Evolutionary conservation across 2,797 vertebrate genomes (phyloP).

Genomic region (Decapterus maruadsi): DNA sequence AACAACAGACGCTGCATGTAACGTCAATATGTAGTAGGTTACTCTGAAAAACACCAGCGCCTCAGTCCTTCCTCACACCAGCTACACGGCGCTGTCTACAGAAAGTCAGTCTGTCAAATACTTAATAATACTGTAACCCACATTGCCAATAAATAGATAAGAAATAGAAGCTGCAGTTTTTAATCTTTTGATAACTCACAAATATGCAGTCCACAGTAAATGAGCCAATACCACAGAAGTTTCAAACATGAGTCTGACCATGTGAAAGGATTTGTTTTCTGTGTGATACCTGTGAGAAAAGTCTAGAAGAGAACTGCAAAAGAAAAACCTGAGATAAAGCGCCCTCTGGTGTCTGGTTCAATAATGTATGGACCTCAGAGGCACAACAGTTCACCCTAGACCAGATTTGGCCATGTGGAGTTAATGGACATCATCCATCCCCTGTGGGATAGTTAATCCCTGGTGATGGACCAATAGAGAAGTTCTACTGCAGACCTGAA

Average conservation of each 20-base stretch:
- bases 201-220: too few relatives aligned
- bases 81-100: too few relatives aligned
- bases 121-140: background rate
- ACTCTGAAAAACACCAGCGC: too few relatives aligned
- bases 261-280: background rate
- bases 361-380: background rate
- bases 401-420: slow-evolving; percentile 2
- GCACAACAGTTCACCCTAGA: background rate
- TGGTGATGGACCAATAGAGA: background rate
- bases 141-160: background rate
- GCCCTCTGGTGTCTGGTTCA: slow-evolving; percentile 39
- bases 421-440: background rate
- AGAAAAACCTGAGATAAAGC: background rate
- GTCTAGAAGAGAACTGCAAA: too few relatives aligned
- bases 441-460: background rate
- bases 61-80: too few relatives aligned
- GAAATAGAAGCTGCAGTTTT: background rate
- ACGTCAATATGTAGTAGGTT: too few relatives aligned
- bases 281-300: too few relatives aligned
- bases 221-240: too few relatives aligned
- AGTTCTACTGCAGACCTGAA: background rate
- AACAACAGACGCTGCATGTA: too few relatives aligned
- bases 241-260: background rate
- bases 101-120: background rate
- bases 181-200: too few relatives aligned